Percentiles rank a stretch among this genome's conserved stretches.
Evolutionary conservation across 2,888 invertebrate species (phyloP).

Genomic region (Caenorhabditis japonica): DNA sequence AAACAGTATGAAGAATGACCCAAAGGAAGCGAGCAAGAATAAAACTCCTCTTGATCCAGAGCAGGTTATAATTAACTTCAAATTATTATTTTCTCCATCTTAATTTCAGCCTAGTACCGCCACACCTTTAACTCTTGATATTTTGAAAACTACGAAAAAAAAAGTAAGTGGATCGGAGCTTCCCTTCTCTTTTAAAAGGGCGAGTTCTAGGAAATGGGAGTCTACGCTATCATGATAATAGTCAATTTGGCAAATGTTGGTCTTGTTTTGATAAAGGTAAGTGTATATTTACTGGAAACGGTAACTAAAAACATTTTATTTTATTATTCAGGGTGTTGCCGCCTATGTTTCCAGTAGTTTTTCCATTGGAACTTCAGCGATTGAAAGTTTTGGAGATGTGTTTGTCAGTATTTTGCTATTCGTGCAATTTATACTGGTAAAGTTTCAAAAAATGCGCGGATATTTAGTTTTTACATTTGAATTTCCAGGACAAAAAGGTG

Average conservation of each 20-base stretch:
- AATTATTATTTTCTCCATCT: too few species aligned
- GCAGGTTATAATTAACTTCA: too few species aligned
- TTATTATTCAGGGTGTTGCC: conserved; percentile 30
- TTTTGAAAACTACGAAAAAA: too few species aligned
- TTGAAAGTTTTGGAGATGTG: conserved; percentile 62
- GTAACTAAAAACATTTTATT: not conserved
- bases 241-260: conserved; percentile 46
- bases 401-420: conserved; percentile 53
- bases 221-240: conserved; percentile 34
- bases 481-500: conserved; percentile 34
- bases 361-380: conserved; percentile 55
- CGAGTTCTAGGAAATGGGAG: conserved; percentile 18
- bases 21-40: too few species aligned
- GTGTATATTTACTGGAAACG: too few species aligned
- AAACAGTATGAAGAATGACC: too few species aligned
- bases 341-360: conserved; percentile 49
- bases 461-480: not conserved
- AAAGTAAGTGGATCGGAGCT: too few species aligned
- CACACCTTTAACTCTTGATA: too few species aligned
- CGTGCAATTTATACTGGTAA: conserved; percentile 30
- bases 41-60: too few species aligned
- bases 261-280: conserved; percentile 41
- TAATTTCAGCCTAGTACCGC: too few species aligned
- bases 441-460: not conserved
- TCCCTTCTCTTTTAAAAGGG: too few species aligned